Base-by-base conservation (phyloP, 2,113 vertebrate genomes). In the Callospermophilus lateralis region DNA sequence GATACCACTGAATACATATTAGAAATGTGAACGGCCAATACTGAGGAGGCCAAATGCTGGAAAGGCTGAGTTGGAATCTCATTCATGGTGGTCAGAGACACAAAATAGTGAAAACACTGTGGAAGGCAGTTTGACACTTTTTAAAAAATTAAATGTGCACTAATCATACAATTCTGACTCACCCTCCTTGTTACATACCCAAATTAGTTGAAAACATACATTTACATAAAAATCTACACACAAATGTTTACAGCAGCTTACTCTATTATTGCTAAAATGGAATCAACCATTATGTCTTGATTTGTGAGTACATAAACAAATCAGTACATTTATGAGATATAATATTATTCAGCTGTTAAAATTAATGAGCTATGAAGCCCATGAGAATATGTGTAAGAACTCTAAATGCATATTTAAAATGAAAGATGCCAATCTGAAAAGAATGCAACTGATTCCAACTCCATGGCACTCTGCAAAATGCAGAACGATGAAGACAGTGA, bases 241-340 rank as follows among this genome's bases (percentile, higher is more conserved):
- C 2, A 4, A 26, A 37, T 42, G 8, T 22, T 87, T 83, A 48
- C 5, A 67, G 17, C 3, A 73, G 61, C 10, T 73, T 55, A 85
- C 16, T 12, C 78, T 34, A 28, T 32, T 42, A 88, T 30, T 58
- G 32, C 13, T 28, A 73, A 74, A 79, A 65, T 26, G 53, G 12
- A 72, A 70, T 58, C 74, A 67, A 76, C 7, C 2, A 63, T 39
- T 37, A 30, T 17, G 30, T 24, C 9, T 48, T 30, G 16, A 3
- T 24, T 37, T 39, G 8, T 68, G 8, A 39, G 73, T 11, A 6
- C 12, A 32, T 32, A 42, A 78, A 34, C 30, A 91, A 63, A 86
- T 4, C 4, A 6, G 15, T 65, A 4, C 12, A 22, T 34, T 6
- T 20, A 30, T 24, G 37, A 0, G 2, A 42, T 8, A 4, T 19